Percentiles rank a stretch among this genome's conserved stretches.
Evolutionary conservation across 2,113 vertebrate species (phyloP).

Genomic region (Epinephelus cyanopodus): DNA sequence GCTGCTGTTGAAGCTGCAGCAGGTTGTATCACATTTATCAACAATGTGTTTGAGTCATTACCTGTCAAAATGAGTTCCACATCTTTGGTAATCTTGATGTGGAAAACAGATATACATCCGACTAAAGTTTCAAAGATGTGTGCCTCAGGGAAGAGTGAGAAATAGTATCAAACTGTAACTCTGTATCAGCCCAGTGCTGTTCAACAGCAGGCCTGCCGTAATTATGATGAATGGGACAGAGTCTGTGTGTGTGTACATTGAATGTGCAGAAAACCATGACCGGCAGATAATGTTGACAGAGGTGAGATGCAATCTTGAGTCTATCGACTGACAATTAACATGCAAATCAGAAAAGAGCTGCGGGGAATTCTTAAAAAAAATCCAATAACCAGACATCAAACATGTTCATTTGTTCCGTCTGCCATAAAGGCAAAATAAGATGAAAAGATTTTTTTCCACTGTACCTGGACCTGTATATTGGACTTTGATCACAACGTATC

Average conservation of each 20-base stretch:
- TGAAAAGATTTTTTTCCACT: neutral
- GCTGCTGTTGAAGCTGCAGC: neutral
- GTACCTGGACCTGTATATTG: neutral
- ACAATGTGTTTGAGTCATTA: neutral
- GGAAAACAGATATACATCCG: neutral
- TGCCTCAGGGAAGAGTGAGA: neutral
- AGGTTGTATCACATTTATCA: neutral
- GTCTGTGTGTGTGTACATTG: slow-evolving; percentile 19
- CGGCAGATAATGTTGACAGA: slow-evolving; percentile 35
- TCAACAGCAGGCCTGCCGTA: slow-evolving; percentile 5
- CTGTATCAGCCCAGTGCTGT: neutral
- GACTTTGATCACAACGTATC: neutral
- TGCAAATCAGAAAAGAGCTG: slow-evolving; percentile 49
- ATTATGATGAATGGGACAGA: slow-evolving; percentile 39
- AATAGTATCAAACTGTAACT: neutral
- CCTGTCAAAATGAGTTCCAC: slow-evolving; percentile 11
- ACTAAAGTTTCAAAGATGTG: neutral
- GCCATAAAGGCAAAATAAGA: neutral
- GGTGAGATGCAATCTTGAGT: slow-evolving; percentile 22
- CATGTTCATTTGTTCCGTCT: slow-evolving; percentile 16
- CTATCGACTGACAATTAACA: slow-evolving; percentile 41
- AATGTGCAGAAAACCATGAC: slow-evolving; percentile 17
- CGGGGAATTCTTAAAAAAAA: slow-evolving; percentile 22
- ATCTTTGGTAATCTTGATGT: neutral
- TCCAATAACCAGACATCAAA: slow-evolving; percentile 18